Evolutionary conservation across 2,113 vertebrate species (phyloP).

Genomic region (Passer domesticus): DNA sequence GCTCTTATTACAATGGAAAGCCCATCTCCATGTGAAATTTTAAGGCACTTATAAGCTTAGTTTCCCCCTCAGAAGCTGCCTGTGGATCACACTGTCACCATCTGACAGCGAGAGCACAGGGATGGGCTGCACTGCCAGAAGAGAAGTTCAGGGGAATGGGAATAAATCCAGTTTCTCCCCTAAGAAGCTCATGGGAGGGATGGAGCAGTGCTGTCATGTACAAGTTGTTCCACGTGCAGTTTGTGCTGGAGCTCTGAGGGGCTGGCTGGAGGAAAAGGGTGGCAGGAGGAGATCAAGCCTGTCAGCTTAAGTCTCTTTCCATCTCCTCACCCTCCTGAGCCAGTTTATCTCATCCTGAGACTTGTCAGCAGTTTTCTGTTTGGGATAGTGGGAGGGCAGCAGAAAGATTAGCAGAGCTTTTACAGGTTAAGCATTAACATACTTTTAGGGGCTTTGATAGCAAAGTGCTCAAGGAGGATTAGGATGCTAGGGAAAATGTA

Average conservation of each 20-base stretch:
- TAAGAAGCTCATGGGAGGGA: slow-evolving; percentile 30
- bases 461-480: not conserved
- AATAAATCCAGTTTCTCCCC: slow-evolving; percentile 18
- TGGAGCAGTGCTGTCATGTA: not conserved
- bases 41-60: slow-evolving; percentile 68
- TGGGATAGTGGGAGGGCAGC: slow-evolving; percentile 15
- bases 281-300: slow-evolving; percentile 11
- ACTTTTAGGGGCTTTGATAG: not conserved
- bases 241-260: not conserved
- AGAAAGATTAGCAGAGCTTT: slow-evolving; percentile 39
- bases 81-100: slow-evolving; percentile 32
- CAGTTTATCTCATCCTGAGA: slow-evolving; percentile 45
- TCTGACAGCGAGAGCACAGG: slow-evolving; percentile 18
- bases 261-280: not conserved
- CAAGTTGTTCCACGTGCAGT: not conserved
- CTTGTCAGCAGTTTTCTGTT: slow-evolving; percentile 50
- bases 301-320: slow-evolving; percentile 40
- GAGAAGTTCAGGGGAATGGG: not conserved
- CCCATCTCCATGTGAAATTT: slow-evolving; percentile 52
- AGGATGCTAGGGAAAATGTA: not conserved
- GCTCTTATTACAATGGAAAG: slow-evolving; percentile 67
- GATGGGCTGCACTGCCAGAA: not conserved
- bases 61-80: not conserved
- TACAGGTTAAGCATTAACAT: slow-evolving; percentile 26
- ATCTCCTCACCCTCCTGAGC: not conserved